A percentile compares a stretch with the other conserved stretches of the same genome.
These are phyloP conservation scores for Exaiptasia diaphana DNA, from an alignment of 64 coral and sea anemone genomes.

Conservation along the genomic window DNA sequence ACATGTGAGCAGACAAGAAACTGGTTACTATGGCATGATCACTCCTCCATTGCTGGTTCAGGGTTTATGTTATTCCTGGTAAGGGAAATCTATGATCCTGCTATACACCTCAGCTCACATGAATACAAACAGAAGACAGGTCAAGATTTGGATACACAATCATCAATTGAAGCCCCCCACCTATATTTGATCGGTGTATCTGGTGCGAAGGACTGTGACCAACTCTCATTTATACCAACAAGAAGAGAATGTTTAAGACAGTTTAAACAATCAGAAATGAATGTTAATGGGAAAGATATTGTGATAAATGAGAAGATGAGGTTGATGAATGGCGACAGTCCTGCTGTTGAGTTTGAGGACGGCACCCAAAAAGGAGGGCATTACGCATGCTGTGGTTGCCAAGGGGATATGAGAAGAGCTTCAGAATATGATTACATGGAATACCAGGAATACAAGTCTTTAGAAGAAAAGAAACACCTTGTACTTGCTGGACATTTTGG, in stretches of 20 bases:
- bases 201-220: neutral
- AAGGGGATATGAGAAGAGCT: neutral
- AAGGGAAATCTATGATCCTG: constrained; percentile 28
- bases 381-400: constrained; percentile 14
- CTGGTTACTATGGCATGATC: constrained; percentile 34
- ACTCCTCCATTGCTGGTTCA: constrained; percentile 11
- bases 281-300: too few species aligned
- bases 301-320: constrained; percentile 10
- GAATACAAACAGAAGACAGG: neutral
- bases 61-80: constrained; percentile 39
- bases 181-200: constrained; percentile 1
- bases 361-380: constrained; percentile 26
- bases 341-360: constrained; percentile 11
- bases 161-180: constrained; percentile 3
- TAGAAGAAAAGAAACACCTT: neutral
- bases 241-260: neutral
- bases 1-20: neutral
- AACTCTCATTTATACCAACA: neutral
- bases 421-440: neutral
- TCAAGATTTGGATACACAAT: neutral
- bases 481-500: neutral
- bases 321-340: constrained; percentile 38
- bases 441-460: neutral
- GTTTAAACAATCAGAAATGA: neutral
- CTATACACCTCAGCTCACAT: neutral